Evolutionary conservation across 2,888 invertebrate species (phyloP).

Genomic region (Lamellibrachia columna): DNA sequence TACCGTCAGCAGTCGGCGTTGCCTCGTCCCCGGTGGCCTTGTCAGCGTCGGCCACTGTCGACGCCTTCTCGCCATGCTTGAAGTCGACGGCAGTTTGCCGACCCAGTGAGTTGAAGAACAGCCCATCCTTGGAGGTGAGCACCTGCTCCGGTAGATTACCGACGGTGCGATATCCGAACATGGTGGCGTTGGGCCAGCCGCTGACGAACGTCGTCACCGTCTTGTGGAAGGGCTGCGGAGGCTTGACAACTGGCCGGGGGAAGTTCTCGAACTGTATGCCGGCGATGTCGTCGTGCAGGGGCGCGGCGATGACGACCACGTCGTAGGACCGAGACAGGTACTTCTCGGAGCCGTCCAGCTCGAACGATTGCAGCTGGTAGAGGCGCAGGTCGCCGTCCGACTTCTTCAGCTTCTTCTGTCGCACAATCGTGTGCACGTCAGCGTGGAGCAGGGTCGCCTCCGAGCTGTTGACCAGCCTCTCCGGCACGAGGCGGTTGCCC

Average conservation of each 20-base stretch:
- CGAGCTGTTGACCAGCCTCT: slow-evolving; percentile 57
- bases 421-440: neutral
- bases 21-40: slow-evolving; percentile 33
- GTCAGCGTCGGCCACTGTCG: too few relatives aligned
- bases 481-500: slow-evolving; percentile 69
- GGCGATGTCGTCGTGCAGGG: slow-evolving; percentile 67
- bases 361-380: neutral
- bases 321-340: slow-evolving; percentile 65
- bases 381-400: neutral
- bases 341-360: neutral
- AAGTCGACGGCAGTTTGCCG: slow-evolving; percentile 55
- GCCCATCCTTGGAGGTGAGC: slow-evolving; percentile 67
- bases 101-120: slow-evolving; percentile 69
- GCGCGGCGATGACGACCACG: slow-evolving; percentile 72
- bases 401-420: neutral
- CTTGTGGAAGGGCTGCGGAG: slow-evolving; percentile 66
- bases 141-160: slow-evolving; percentile 63
- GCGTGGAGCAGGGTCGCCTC: slow-evolving; percentile 42
- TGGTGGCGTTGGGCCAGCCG: slow-evolving; percentile 68
- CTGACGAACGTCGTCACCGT: slow-evolving; percentile 71
- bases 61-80: neutral
- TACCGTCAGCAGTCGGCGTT: neutral
- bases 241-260: slow-evolving; percentile 46
- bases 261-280: slow-evolving; percentile 68
- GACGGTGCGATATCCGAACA: slow-evolving; percentile 64